Evolutionary conservation across 2,797 vertebrate genomes (phyloP), one percentile per base, ranked within the genome.

Genomic region (Mastacembelus armatus): DNA sequence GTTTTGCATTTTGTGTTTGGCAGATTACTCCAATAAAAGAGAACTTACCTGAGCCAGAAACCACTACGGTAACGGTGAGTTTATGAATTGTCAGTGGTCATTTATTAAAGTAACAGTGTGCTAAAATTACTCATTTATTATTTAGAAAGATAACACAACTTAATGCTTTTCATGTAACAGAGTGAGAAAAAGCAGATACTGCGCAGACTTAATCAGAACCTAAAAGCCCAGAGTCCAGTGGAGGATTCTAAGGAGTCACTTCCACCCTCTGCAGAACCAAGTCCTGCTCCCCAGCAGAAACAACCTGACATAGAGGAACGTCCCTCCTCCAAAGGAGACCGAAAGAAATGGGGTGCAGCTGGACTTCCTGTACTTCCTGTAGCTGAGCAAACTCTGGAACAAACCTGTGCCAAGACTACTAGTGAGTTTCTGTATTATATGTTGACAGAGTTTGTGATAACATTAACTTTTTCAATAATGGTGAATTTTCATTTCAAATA

Each of bases 171-270:
- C 16, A 1, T 72, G 29, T 86, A 89, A 79, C 88, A 99, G 97
- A 96, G 75, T 87, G 94, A 95, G 74, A 98, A 98, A 68, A 94
- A 93, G 84, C 94, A 97, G 88, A 99, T 99, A 88, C 90, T 99
- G 14, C 93, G 86, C 61, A 92, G 96, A 81, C 92, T 99, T 33
- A 99, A 99, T 89, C 92, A 97, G 85, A 97, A 96, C 87, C 85
- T 96, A 60, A 97, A 95, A 92, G 81, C 89, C 67, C 94, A 95
- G 76, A 91, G 89, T 66, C 88, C 89, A 3, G 67, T 75, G 39
- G 89, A 92, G 63, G 93, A 79, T 35, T 62, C 4, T 4, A 78
- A 42, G 55, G 68, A 74, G 57, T n/a, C 76, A 7, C 77, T 42
- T 5, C 77, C 64, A 8, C 39, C 36, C 10, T 38, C 76, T 69